Evolutionary conservation across 1,140 invertebrate species (phyloP).

Genomic region (Drosophila asahinai): DNA sequence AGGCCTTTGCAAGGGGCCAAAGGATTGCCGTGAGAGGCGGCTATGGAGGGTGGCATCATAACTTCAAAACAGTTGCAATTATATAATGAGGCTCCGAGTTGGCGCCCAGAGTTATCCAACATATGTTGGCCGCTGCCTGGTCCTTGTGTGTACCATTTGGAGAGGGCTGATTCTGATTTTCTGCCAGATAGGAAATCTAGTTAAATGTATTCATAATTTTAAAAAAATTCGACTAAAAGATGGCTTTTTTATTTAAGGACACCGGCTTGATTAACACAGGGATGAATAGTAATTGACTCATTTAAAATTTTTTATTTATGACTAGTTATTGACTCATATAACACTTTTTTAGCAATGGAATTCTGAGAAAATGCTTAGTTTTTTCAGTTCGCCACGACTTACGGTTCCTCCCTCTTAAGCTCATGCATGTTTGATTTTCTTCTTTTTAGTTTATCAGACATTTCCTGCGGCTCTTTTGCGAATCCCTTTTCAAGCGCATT

Average conservation of each 20-base stretch:
- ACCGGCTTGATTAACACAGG: too few species aligned
- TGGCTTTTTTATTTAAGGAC: too few species aligned
- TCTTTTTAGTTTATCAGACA: conserved; percentile 72
- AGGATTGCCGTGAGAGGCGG: conserved; percentile 13
- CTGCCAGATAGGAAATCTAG: not conserved
- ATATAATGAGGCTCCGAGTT: conserved; percentile 68
- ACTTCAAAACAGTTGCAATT: conserved; percentile 80
- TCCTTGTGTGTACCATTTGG: conserved; percentile 16
- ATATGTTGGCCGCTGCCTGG: conserved; percentile 23
- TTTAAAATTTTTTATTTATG: too few species aligned
- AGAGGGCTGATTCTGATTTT: conserved; percentile 37
- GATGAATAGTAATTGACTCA: not conserved
- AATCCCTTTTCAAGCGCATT: conserved; percentile 32
- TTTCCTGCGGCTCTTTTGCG: conserved; percentile 68
- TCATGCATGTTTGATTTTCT: conserved; percentile 41
- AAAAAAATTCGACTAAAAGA: too few species aligned
- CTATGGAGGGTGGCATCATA: conserved; percentile 37
- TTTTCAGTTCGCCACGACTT: conserved; percentile 6
- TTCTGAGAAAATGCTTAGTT: not conserved
- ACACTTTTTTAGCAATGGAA: not conserved
- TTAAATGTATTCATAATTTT: too few species aligned
- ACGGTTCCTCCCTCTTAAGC: conserved; percentile 5
- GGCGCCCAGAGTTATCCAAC: conserved; percentile 37
- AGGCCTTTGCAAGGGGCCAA: not conserved
- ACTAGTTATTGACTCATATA: not conserved